Evolutionary conservation across 2,797 vertebrate species (phyloP).

Genomic region (Scyliorhinus canicula): DNA sequence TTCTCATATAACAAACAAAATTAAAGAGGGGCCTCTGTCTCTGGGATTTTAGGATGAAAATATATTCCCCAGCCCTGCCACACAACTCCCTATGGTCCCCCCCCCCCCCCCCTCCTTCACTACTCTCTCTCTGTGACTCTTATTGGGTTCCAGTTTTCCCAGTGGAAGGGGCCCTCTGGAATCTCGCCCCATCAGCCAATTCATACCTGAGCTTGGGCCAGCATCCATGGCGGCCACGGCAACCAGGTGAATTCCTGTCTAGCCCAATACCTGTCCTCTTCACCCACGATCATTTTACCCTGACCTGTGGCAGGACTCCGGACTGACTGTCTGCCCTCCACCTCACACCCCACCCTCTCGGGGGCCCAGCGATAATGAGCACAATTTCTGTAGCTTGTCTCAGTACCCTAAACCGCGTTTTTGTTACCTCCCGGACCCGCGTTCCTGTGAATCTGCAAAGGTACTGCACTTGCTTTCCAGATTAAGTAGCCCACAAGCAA

Average conservation of each 20-base stretch:
- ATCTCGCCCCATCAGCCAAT: background rate
- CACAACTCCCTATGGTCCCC: background rate
- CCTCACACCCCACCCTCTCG: background rate
- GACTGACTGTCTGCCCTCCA: background rate
- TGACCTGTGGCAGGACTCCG: background rate
- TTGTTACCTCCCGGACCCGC: background rate
- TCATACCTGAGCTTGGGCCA: background rate
- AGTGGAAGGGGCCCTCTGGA: background rate
- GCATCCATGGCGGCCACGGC: background rate
- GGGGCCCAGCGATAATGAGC: background rate
- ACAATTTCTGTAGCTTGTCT: background rate
- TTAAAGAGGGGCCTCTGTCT: background rate
- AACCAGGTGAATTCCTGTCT: background rate
- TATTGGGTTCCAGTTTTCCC: background rate
- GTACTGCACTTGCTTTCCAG: background rate
- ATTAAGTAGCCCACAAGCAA: background rate
- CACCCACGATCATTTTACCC: background rate
- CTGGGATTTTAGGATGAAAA: background rate
- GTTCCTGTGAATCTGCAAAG: background rate
- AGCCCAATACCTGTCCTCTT: background rate
- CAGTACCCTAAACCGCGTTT: background rate
- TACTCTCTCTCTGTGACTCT: background rate
- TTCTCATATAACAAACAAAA: background rate
- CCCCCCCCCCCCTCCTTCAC: background rate
- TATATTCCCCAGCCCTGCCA: background rate